phyloP scores from a whole-genome alignment of 2,113 vertebrate genomes.

The Tachuris rubrigastra region DNA sequence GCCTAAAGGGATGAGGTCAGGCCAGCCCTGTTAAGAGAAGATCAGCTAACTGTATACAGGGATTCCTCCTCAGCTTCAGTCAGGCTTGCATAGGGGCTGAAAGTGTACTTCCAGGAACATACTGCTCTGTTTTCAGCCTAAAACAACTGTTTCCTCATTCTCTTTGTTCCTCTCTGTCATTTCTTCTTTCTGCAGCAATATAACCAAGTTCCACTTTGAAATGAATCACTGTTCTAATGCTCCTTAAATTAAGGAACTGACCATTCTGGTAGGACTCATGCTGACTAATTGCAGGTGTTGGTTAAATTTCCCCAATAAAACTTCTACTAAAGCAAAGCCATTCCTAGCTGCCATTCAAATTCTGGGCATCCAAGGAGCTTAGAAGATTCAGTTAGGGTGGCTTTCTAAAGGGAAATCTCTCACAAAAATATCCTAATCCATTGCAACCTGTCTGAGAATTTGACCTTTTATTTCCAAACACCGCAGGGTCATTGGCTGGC shows the following conservation, averaged over 20 bases:
- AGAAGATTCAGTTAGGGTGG: background rate
- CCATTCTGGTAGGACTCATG: slow-evolving; percentile 40
- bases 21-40: background rate
- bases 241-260: slow-evolving; percentile 61
- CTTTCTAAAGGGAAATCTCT: background rate
- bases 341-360: slow-evolving; percentile 24
- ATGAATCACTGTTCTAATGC: slow-evolving; percentile 56
- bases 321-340: slow-evolving; percentile 28
- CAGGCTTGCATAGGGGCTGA: background rate
- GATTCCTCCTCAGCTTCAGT: background rate
- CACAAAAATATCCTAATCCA: background rate
- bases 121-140: slow-evolving; percentile 13
- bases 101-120: slow-evolving; percentile 57
- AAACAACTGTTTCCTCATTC: slow-evolving; percentile 50
- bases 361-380: background rate
- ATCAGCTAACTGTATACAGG: background rate
- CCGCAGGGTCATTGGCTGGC: background rate
- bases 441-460: background rate
- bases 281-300: slow-evolving; percentile 58
- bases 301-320: slow-evolving; percentile 42
- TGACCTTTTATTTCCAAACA: background rate
- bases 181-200: slow-evolving; percentile 49
- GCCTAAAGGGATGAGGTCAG: background rate
- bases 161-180: slow-evolving; percentile 52
- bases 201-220: slow-evolving; percentile 63